These are phyloP conservation scores for Bufo gargarizans DNA, from an alignment of 2,113 vertebrate genomes.

Conservation along the genomic window DNA sequence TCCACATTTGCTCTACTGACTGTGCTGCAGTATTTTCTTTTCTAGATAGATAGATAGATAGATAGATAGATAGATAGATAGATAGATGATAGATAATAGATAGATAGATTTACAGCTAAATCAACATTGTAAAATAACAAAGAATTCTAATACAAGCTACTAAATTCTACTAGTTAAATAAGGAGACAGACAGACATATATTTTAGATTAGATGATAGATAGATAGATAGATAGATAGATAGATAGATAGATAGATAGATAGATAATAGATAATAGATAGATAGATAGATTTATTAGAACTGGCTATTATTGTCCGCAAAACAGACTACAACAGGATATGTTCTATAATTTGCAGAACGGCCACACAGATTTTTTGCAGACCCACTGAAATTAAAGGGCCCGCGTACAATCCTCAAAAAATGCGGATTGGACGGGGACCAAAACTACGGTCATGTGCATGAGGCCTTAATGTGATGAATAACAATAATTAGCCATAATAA, in stretches of 20 bases:
- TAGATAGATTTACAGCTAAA: neutral
- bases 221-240: slow-evolving; percentile 24
- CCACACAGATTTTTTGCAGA: no score
- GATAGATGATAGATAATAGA: neutral
- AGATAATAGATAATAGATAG: neutral
- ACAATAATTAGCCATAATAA: neutral
- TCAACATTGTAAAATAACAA: neutral
- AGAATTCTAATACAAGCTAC: no score
- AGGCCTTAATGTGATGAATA: no score
- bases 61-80: neutral
- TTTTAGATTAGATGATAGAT: neutral
- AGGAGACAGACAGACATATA: neutral
- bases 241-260: neutral
- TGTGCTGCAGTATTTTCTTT: no score
- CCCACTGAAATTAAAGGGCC: no score
- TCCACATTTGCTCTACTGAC: no score
- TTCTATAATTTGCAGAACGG: no score
- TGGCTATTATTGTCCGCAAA: no score
- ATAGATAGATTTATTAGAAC: neutral
- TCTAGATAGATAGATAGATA: neutral
- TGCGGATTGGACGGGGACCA: no score
- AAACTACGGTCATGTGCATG: no score
- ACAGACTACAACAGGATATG: no score
- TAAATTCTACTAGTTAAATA: neutral
- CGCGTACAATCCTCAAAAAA: no score